Evolutionary conservation across 2,797 vertebrate species (phyloP).

Genomic region (Miichthys miiuy): DNA sequence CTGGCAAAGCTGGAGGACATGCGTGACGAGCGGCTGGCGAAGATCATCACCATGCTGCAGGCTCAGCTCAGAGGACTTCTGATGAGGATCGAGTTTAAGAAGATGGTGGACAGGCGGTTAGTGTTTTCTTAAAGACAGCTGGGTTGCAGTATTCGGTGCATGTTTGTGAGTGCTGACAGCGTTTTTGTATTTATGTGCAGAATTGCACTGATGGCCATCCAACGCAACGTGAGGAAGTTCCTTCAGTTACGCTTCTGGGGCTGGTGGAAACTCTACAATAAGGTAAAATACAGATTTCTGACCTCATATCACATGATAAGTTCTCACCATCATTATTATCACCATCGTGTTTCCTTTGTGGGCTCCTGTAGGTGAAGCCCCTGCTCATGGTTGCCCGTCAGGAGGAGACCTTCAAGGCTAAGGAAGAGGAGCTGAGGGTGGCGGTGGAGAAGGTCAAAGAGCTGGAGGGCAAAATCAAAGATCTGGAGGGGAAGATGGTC

Average conservation of each 20-base stretch:
- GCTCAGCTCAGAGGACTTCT: constrained; percentile 72
- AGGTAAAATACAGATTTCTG: constrained; percentile 47
- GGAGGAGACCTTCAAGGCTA: constrained; percentile 82
- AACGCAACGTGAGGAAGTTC: constrained; percentile 84
- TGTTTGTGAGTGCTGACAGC: not conserved
- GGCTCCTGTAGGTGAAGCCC: constrained; percentile 78
- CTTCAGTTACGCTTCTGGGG: constrained; percentile 82
- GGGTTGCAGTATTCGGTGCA: constrained; percentile 20
- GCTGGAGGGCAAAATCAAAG: constrained; percentile 73
- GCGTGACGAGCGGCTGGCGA: constrained; percentile 79
- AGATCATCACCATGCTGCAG: constrained; percentile 81
- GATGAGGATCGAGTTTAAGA: constrained; percentile 83
- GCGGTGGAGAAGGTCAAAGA: constrained; percentile 77
- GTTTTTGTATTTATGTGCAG: constrained; percentile 54
- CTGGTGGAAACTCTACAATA: constrained; percentile 85
- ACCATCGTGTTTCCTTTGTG: not conserved
- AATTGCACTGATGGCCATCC: constrained; percentile 79
- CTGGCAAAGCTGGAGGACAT: constrained; percentile 83
- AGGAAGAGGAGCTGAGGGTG: constrained; percentile 81
- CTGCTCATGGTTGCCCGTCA: constrained; percentile 80
- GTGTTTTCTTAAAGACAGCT: not conserved
- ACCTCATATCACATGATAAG: not conserved
- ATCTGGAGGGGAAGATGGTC: constrained; percentile 80
- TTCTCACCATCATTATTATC: not conserved
- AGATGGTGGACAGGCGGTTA: constrained; percentile 83